Evolutionary conservation across 1,140 invertebrate species (phyloP), one percentile per base, ranked within the genome.

Genomic region (Drosophila ananassae): DNA sequence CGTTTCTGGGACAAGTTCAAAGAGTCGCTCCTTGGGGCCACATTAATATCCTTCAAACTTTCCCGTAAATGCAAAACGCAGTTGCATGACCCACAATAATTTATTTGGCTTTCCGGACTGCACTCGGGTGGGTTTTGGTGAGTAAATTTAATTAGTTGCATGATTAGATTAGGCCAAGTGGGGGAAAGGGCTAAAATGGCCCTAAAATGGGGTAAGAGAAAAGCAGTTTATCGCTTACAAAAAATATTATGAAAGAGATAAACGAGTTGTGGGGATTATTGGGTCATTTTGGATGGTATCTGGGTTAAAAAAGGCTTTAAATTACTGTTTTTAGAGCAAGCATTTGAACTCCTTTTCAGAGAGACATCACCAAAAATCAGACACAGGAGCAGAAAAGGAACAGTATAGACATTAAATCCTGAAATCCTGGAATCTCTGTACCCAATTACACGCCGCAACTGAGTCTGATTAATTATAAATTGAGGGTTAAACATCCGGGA

Each of bases 401-500:
- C 62, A 54, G 63, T 13, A 30, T 17, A 50, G 32, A 32, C n/a
- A 8, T 41, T 30, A 28, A 24, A 48, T 28, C 48, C 22, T 5
- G 13, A 10, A 24, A 48, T 28, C 48, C 28, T 5, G 13, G n/a
- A 62, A 46, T 25, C 7, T 10, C 9, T 34, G 51, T 60, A 73
- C 68, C 66, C 69, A 78, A 69, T 71, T 69, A 66, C 32, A 24
- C 52, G 25, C 66, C 39, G 44, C 60, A 63, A 67, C 52, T 55
- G 71, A 50, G 47, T n/a, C 63, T 6, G 13, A 51, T 87, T 89
- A 87, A 87, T 82, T 89, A 89, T 87, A 66, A 69, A 83, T 54
- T 59, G 52, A 55, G 77, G 77, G 34, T 80, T 66, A 59, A 51
- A 37, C 52, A 57, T 13, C 55, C 30, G 8, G 69, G 71, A 48